Evolutionary conservation across 2,797 vertebrate species (phyloP), one percentile per base, ranked within the genome.

Genomic region (Sebastes iracundus): DNA sequence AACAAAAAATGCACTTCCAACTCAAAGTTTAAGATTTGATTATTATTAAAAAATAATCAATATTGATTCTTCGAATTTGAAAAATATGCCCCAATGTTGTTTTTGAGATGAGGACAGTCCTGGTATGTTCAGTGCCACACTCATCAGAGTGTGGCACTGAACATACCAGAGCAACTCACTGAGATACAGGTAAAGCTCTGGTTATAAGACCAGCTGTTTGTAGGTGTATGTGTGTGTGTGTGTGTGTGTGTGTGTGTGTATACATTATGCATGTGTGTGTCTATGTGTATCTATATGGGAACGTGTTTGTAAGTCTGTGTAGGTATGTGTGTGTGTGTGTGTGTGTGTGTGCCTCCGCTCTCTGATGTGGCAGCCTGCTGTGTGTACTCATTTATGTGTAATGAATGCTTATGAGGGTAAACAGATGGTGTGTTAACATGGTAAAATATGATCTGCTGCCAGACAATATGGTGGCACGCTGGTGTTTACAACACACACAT

Each of bases 361-460:
- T 87, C 66, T 84, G 87, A 88, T 89, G 85, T 87, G 82, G 83
- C 85, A 88, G 91, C 91, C 90, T 90, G 90, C 90, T 91, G 90
- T 87, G 91, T 91, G 83, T 84, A 85, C 88, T 88, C 92, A 91
- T 94, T 94, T 94, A 92, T 93, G 91, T 93, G 92, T 95, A 95
- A 94, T 95, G 93, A 93, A 95, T 94, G 92, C 89, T 94, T 93
- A 94, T 93, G 91, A 91, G 91, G 90, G 85, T 89, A 93, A 95
- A 94, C 96, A 96, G 96, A 96, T 96, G 96, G 95, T 88, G 92
- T 93, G 94, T 95, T 96, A 96, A 96, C 95, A 94, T 92, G 90
- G 92, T 95, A 93, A 96, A 96, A 96, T 96, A 96, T 95, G 94
- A 95, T 95, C 92, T 90, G 85, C 88, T 93, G 92, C 94, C 91